phyloP scores from a whole-genome alignment of 1,140 invertebrate genomes.

The Aphidius ervi region DNA sequence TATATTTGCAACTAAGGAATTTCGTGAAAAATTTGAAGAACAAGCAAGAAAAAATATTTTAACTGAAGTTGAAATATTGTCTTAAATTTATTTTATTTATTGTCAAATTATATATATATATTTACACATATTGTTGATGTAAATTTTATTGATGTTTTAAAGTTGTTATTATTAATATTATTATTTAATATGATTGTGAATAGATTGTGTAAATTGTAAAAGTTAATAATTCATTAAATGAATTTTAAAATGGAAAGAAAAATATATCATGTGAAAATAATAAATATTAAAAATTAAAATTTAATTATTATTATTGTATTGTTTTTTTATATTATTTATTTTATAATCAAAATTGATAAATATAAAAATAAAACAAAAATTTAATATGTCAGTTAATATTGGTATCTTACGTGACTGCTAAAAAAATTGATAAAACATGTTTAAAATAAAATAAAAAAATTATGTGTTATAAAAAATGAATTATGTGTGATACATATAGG shows the following conservation, averaged over 20 bases:
- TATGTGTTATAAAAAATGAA: slow-evolving; percentile 18
- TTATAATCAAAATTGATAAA: neutral
- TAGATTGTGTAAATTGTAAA: too few species aligned
- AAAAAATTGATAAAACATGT: slow-evolving; percentile 2
- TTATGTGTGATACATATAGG: slow-evolving; percentile 6
- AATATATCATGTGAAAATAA: too few species aligned
- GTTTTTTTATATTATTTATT: too few species aligned
- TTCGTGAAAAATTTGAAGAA: slow-evolving; percentile 58
- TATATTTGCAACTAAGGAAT: slow-evolving; percentile 62
- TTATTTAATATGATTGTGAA: too few species aligned
- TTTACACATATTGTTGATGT: too few species aligned
- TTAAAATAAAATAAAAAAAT: slow-evolving; percentile 11
- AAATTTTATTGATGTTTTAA: too few species aligned
- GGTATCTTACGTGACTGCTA: slow-evolving; percentile 21
- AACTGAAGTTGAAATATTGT: slow-evolving; percentile 54
- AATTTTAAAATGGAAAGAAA: too few species aligned
- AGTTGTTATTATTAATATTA: too few species aligned
- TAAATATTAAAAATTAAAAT: too few species aligned
- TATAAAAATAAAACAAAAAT: neutral
- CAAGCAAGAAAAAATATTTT: slow-evolving; percentile 61
- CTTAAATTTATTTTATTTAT: slow-evolving; percentile 29
- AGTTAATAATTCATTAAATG: too few species aligned
- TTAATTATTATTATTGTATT: too few species aligned
- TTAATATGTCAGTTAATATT: slow-evolving; percentile 18
- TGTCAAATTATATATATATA: neutral